Conservation (phyloP, 37 sponge, comb jelly and placozoan species). For the Corticium candelabrum region DNA sequence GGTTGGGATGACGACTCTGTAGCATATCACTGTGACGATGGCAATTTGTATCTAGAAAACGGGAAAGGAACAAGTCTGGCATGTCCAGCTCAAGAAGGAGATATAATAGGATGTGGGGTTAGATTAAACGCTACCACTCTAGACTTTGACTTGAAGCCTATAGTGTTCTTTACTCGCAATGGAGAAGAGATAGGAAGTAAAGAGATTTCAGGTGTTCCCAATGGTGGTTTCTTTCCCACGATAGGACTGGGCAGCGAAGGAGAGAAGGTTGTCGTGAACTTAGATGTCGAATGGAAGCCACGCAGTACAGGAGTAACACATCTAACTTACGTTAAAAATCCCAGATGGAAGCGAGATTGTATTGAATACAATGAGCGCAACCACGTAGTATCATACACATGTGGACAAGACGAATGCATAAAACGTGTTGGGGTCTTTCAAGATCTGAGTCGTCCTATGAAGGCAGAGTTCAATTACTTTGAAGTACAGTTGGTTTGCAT, state of each 20-base stretch:
- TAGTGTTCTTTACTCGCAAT: slow-evolving; percentile 82
- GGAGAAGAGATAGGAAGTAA: slow-evolving; percentile 38
- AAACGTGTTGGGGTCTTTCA: background rate
- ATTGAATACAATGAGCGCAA: background rate
- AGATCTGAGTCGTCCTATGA: slow-evolving; percentile 29
- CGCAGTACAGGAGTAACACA: too few relatives aligned
- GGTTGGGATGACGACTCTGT: slow-evolving; percentile 44
- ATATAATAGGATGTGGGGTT: background rate
- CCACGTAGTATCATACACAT: background rate
- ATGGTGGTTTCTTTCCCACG: slow-evolving; percentile 59
- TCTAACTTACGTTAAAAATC: background rate
- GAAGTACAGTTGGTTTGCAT: slow-evolving; percentile 47
- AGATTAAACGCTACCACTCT: too few relatives aligned
- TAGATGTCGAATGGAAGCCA: background rate
- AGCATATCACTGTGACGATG: slow-evolving; percentile 43
- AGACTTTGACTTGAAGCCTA: slow-evolving; percentile 3
- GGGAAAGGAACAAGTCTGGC: background rate
- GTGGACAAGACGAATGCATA: too few relatives aligned
- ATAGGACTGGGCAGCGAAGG: slow-evolving; percentile 64
- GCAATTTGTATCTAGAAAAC: slow-evolving; percentile 21
- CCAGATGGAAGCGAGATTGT: background rate
- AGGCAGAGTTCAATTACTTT: slow-evolving; percentile 45
- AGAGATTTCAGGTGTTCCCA: slow-evolving; percentile 43
- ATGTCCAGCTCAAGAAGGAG: background rate
- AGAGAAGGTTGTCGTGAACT: slow-evolving; percentile 35